Conservation (phyloP, 2,797 vertebrate genomes). For the Coendou prehensilis region DNA sequence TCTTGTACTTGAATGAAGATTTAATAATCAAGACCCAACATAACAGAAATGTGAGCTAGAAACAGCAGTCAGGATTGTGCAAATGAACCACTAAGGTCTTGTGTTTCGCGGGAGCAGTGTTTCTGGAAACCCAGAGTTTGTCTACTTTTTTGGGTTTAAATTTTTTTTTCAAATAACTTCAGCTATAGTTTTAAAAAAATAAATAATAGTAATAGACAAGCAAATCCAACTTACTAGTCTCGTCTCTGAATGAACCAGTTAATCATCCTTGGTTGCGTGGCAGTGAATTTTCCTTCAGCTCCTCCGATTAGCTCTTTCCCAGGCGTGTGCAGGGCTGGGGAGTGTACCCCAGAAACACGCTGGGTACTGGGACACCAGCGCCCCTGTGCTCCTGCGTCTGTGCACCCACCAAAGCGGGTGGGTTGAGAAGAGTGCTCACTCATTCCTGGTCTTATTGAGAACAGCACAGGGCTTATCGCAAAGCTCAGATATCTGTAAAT, state of each 20-base stretch:
- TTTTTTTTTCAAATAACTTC: background rate
- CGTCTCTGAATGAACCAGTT: background rate
- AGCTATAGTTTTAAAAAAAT: background rate
- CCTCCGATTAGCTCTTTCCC: background rate
- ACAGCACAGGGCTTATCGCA: background rate
- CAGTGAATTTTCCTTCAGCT: background rate
- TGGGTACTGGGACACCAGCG: fast-evolving
- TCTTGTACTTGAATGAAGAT: slow-evolving; percentile 28
- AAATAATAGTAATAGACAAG: background rate
- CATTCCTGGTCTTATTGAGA: background rate
- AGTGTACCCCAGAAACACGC: background rate
- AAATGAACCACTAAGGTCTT: background rate
- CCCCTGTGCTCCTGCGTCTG: fast-evolving
- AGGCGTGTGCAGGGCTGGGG: background rate
- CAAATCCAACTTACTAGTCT: background rate
- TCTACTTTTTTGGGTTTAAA: background rate
- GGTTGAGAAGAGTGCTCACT: background rate
- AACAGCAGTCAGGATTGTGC: background rate
- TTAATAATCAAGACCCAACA: background rate
- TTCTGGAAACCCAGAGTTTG: background rate
- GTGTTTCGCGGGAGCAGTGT: background rate
- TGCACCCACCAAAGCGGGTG: fast-evolving
- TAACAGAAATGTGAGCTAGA: background rate
- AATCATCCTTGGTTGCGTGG: background rate
- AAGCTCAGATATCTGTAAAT: background rate